These are phyloP conservation scores for Thaumatotibia leucotreta DNA, from an alignment of 1,140 invertebrate species.

Conservation along the genomic window DNA sequence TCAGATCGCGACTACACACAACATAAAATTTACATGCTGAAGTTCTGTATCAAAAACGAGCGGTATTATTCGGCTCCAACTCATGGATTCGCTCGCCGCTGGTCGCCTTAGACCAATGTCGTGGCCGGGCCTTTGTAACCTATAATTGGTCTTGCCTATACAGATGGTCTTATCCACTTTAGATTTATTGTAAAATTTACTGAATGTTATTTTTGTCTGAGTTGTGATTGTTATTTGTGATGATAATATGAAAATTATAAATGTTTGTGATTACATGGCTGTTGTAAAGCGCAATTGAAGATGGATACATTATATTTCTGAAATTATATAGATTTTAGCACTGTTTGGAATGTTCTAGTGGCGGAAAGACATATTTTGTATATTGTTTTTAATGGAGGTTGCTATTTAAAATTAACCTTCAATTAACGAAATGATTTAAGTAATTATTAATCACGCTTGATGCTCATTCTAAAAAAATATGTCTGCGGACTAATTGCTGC, in stretches of 20 bases:
- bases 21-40: too few species aligned
- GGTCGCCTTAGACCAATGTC: too few species aligned
- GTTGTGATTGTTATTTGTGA: slow-evolving; percentile 13
- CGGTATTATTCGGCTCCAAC: too few species aligned
- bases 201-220: background rate
- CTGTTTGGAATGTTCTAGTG: background rate
- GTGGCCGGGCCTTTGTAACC: too few species aligned
- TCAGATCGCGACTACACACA: too few species aligned
- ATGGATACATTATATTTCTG: slow-evolving; percentile 16
- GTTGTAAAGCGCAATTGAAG: slow-evolving; percentile 10
- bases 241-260: background rate
- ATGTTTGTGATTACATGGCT: slow-evolving; percentile 8
- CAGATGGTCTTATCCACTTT: background rate
- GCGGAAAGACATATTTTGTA: background rate
- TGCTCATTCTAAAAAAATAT: background rate
- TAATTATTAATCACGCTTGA: background rate
- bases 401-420: background rate
- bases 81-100: too few species aligned
- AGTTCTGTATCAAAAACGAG: too few species aligned
- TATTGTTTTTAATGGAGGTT: background rate
- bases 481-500: background rate
- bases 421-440: background rate
- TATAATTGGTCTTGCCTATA: too few species aligned
- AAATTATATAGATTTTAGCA: slow-evolving; percentile 17
- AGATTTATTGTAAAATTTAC: background rate